Conservation (phyloP, 2,113 vertebrate genomes). For the Heterochromis multidens region DNA sequence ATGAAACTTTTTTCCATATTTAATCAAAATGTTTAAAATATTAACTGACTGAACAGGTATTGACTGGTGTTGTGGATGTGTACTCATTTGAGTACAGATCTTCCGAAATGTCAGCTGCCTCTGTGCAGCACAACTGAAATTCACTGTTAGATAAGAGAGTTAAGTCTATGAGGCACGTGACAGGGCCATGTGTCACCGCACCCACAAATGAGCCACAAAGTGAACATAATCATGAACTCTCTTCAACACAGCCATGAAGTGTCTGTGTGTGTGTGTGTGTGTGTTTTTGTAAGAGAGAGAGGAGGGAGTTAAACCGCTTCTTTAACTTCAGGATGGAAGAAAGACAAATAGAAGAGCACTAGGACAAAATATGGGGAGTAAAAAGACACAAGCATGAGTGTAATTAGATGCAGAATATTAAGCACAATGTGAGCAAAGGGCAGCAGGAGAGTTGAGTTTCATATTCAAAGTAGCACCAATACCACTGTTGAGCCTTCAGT, state of each 20-base stretch:
- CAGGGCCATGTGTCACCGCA: rapidly evolving
- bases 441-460: not conserved
- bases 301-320: not conserved
- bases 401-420: not conserved
- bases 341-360: not conserved
- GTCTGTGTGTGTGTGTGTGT: not conserved
- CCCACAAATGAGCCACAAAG: not conserved
- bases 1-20: not conserved
- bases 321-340: not conserved
- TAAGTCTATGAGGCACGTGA: not conserved
- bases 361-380: not conserved
- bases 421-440: not conserved
- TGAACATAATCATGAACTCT: not conserved
- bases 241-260: not conserved
- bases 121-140: not conserved
- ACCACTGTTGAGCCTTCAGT: too few relatives aligned
- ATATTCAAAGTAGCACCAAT: not conserved
- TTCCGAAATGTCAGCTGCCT: not conserved
- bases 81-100: not conserved
- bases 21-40: not conserved
- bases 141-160: not conserved
- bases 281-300: not conserved
- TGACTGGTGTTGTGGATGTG: not conserved
- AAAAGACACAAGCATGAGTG: not conserved
- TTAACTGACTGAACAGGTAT: not conserved